Evolutionary conservation across 2,113 vertebrate species (phyloP).

Genomic region (Chloropsis hardwickii): DNA sequence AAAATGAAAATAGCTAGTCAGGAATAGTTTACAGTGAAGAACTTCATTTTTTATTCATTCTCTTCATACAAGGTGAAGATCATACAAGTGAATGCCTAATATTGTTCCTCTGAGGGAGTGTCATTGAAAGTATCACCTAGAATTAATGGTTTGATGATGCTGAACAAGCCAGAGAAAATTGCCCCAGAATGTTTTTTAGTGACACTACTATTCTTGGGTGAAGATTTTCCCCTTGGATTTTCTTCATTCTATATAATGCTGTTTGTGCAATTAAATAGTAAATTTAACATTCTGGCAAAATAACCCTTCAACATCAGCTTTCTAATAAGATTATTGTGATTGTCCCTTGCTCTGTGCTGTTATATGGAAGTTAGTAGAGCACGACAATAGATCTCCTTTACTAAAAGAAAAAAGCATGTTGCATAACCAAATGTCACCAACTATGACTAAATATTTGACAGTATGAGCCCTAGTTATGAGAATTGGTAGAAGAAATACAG

Average conservation of each 20-base stretch:
- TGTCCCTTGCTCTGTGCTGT: not conserved
- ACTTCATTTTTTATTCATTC: conserved; percentile 81
- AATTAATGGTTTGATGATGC: conserved; percentile 60
- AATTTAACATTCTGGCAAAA: conserved; percentile 23
- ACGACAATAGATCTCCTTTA: not conserved
- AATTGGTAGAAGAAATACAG: not conserved
- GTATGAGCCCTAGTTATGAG: not conserved
- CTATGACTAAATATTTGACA: not conserved
- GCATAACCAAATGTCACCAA: not conserved
- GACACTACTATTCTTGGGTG: not conserved
- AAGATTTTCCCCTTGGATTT: not conserved
- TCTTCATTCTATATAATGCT: not conserved
- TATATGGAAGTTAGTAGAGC: not conserved
- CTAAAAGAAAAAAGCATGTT: not conserved
- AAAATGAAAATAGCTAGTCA: conserved; percentile 74
- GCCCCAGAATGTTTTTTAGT: conserved; percentile 3
- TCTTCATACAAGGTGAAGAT: conserved; percentile 75
- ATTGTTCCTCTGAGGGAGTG: conserved; percentile 56
- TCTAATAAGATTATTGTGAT: not conserved
- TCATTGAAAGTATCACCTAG: conserved; percentile 41
- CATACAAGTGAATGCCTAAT: conserved; percentile 73
- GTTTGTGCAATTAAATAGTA: not conserved
- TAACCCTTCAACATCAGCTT: not conserved
- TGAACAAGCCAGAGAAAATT: conserved; percentile 35
- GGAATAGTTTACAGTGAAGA: conserved; percentile 71